Evolutionary conservation across 2,797 vertebrate genomes (phyloP).

Genomic region (Hippopotamyrus pictus): DNA sequence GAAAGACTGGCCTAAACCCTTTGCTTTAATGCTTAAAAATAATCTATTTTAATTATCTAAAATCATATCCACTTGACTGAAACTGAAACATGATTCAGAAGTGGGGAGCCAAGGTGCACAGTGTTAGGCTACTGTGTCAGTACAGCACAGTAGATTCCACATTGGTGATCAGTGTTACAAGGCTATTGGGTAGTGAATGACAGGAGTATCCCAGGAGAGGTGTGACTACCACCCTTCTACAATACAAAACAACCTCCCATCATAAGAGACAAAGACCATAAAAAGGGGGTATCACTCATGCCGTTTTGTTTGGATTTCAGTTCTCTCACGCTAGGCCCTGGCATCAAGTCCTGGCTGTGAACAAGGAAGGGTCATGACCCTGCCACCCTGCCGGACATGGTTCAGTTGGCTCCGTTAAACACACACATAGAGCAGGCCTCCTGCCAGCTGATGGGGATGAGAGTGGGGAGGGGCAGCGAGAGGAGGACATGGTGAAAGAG

Average conservation of each 20-base stretch:
- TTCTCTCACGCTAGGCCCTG: slow-evolving; percentile 13
- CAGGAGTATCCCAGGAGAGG: not conserved
- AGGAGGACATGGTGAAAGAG: not conserved
- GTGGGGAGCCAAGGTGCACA: not conserved
- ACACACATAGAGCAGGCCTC: slow-evolving; percentile 1
- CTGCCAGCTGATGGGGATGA: slow-evolving; percentile 7
- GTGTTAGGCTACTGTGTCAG: not conserved
- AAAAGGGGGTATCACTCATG: not conserved
- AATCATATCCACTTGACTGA: not conserved
- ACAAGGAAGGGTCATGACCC: slow-evolving; percentile 9
- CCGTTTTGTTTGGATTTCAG: slow-evolving; percentile 11
- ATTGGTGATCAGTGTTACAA: not conserved
- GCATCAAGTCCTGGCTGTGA: slow-evolving; percentile 11
- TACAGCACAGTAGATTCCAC: not conserved
- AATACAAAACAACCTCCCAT: not conserved
- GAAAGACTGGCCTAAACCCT: not conserved
- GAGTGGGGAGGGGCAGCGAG: not conserved
- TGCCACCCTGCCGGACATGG: slow-evolving; percentile 8
- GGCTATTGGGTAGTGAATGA: not conserved
- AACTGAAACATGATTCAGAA: not conserved
- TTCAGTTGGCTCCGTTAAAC: slow-evolving; percentile 14
- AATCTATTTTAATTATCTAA: not conserved
- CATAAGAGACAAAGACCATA: not conserved
- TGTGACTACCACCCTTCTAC: not conserved
- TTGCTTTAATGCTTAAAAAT: not conserved